phyloP scores from a whole-genome alignment of 2,797 vertebrate species.

The Microctenopoma stevenorrisi region DNA sequence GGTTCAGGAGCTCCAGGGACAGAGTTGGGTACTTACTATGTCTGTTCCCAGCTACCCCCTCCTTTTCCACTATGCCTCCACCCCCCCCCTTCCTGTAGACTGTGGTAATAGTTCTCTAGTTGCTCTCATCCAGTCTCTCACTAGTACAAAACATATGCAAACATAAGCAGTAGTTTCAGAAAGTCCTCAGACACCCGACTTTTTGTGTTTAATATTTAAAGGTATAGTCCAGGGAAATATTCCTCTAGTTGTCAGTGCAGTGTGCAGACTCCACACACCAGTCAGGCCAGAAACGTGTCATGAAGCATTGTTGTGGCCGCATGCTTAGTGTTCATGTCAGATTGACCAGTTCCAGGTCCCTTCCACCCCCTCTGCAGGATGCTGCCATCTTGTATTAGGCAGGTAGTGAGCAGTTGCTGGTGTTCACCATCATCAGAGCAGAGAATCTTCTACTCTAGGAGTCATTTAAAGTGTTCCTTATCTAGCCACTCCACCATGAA shows the following conservation, averaged over 20 bases:
- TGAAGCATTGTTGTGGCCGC: no score
- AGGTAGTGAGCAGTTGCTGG: no score
- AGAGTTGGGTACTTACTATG: slow-evolving; percentile 60
- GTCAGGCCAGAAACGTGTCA: no score
- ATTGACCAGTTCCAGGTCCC: no score
- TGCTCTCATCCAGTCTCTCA: slow-evolving; percentile 47
- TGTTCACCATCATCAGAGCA: no score
- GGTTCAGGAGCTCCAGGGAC: slow-evolving; percentile 70
- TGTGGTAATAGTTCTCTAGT: slow-evolving; percentile 73
- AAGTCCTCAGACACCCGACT: neutral
- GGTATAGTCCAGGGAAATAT: no score
- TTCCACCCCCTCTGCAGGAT: no score
- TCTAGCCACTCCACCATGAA: neutral
- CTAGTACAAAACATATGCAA: slow-evolving; percentile 49
- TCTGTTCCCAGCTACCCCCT: slow-evolving; percentile 62
- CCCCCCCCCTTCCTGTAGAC: slow-evolving; percentile 62
- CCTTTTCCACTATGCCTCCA: slow-evolving; percentile 48
- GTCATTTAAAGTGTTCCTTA: neutral
- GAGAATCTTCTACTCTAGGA: neutral
- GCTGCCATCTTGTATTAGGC: no score
- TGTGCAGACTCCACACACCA: no score
- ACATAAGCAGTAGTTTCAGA: slow-evolving; percentile 2
- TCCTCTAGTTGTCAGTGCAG: no score
- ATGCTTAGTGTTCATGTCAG: no score
- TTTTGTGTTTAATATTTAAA: no score